phyloP scores from a whole-genome alignment of 2,113 vertebrate species.

The Menidia beryllina region DNA sequence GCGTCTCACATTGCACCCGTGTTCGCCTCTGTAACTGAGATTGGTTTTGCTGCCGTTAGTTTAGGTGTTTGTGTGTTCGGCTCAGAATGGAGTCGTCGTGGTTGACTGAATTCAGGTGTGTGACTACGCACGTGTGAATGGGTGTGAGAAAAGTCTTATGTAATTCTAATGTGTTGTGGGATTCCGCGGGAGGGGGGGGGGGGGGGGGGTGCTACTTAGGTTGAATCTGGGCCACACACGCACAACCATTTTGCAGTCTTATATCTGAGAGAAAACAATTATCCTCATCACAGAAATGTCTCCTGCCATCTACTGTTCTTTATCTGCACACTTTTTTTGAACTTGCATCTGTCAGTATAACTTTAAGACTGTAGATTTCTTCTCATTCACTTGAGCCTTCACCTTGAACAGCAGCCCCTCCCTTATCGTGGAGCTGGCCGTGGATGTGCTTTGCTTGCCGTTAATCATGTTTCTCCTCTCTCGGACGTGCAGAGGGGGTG shows the following conservation, averaged over 20 bases:
- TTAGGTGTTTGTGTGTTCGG: constrained; percentile 1
- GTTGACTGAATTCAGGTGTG: constrained; percentile 61
- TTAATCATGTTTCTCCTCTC: constrained; percentile 34
- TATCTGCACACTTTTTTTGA: constrained; percentile 28
- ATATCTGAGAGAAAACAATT: constrained; percentile 1
- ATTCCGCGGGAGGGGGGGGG: constrained; percentile 6
- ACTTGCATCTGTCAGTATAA: constrained; percentile 34
- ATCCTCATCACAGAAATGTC: background rate
- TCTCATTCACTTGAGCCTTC: constrained; percentile 15
- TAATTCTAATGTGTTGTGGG: constrained; percentile 62
- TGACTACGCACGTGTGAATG: constrained; percentile 19
- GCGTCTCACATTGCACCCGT: constrained; percentile 20
- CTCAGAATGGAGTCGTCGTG: background rate
- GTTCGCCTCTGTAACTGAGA: constrained; percentile 27
- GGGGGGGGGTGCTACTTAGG: constrained; percentile 22
- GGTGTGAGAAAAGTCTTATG: constrained; percentile 54
- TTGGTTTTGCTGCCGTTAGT: background rate
- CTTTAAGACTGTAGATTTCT: constrained; percentile 55
- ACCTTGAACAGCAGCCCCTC: constrained; percentile 18
- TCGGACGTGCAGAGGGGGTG: constrained; percentile 75
- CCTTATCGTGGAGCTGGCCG: constrained; percentile 29
- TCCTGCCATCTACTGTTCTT: background rate
- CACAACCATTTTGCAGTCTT: constrained; percentile 19
- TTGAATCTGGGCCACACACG: constrained; percentile 63
- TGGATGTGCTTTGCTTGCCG: constrained; percentile 15